These are phyloP conservation scores for Chloroclysta siterata DNA, from an alignment of 2,888 invertebrate species.

Conservation along the genomic window DNA sequence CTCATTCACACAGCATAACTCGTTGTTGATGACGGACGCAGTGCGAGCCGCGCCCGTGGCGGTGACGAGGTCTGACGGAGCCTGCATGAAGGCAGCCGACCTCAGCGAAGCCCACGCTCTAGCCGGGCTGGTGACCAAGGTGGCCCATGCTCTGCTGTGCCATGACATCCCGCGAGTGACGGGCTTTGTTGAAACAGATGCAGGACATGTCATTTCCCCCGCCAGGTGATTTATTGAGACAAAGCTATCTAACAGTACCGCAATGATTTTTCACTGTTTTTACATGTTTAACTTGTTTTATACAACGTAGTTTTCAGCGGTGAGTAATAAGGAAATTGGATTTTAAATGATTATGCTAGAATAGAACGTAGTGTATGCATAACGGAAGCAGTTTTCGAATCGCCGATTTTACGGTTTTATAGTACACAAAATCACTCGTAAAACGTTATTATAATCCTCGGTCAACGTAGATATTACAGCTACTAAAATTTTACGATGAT, in stretches of 20 bases:
- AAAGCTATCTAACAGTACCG: too few species aligned
- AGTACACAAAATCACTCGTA: conserved; percentile 37
- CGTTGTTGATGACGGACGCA: conserved; percentile 68
- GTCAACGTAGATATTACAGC: conserved; percentile 33
- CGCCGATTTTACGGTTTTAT: conserved; percentile 17
- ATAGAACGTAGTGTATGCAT: neutral
- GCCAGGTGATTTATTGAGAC: conserved; percentile 57
- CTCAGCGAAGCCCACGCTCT: conserved; percentile 78
- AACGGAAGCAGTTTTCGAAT: conserved; percentile 16
- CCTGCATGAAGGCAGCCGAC: conserved; percentile 61
- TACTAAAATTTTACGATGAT: conserved; percentile 44
- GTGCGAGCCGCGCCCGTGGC: conserved; percentile 61
- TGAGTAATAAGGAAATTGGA: too few species aligned
- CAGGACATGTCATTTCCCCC: conserved; percentile 68
- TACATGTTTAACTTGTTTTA: too few species aligned
- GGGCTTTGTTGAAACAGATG: conserved; percentile 72
- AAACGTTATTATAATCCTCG: conserved; percentile 38
- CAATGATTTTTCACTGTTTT: too few species aligned
- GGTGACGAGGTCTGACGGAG: conserved; percentile 57
- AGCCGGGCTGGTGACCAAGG: conserved; percentile 68
- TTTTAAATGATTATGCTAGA: too few species aligned
- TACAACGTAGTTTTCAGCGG: too few species aligned
- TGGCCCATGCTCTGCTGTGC: conserved; percentile 70
- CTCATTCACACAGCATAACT: conserved; percentile 59
- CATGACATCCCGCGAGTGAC: conserved; percentile 67